These are phyloP conservation scores for Pachyramphus minor DNA, from an alignment of 2,113 vertebrate species.

Conservation along the genomic window DNA sequence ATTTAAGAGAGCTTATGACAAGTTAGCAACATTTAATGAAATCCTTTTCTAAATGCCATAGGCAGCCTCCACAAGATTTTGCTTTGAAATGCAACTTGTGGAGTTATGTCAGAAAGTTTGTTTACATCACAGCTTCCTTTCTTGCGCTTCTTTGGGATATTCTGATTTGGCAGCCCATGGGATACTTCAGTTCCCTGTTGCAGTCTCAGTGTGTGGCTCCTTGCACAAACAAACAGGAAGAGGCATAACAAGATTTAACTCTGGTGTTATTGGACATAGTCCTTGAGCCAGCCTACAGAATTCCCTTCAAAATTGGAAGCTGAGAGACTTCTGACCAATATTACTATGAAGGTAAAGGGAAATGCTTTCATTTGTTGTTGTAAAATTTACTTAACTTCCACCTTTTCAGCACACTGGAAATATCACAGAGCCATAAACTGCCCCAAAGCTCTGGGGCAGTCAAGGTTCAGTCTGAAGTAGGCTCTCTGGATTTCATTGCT, in stretches of 20 bases:
- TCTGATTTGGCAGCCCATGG: neutral
- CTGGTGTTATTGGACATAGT: neutral
- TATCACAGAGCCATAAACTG: constrained; percentile 1
- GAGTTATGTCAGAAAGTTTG: constrained; percentile 22
- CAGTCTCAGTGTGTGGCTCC: neutral
- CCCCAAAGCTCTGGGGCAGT: neutral
- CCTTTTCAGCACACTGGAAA: constrained; percentile 8
- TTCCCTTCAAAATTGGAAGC: neutral
- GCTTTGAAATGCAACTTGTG: constrained; percentile 53
- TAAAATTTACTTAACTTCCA: constrained; percentile 31
- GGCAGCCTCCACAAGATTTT: constrained; percentile 58
- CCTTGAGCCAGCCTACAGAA: neutral
- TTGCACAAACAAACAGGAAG: neutral
- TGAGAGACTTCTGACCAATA: neutral
- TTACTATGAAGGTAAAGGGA: neutral
- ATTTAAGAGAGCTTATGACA: constrained; percentile 80
- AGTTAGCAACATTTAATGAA: constrained; percentile 80
- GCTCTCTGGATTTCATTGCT: constrained; percentile 10
- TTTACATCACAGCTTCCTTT: neutral
- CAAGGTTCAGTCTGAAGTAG: constrained; percentile 6
- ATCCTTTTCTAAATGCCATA: constrained; percentile 74
- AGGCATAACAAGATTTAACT: neutral
- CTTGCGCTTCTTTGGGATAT: neutral
- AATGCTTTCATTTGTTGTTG: neutral
- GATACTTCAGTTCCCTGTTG: neutral